Evolutionary conservation across 1,140 invertebrate genomes (phyloP).

Genomic region (Zaprionus camerounensis): DNA sequence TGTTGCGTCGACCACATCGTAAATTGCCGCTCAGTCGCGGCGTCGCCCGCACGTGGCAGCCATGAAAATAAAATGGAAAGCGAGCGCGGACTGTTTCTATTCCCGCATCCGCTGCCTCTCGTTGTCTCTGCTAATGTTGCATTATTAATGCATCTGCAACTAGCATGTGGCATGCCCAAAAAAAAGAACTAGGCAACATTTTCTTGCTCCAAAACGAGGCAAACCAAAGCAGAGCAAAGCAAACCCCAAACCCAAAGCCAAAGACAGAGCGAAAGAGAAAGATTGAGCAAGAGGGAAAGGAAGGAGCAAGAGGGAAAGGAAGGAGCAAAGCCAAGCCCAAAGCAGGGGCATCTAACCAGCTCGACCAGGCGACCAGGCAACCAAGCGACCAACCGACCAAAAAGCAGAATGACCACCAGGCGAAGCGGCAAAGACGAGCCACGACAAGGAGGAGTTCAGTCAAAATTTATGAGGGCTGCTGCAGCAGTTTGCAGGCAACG

Average conservation of each 20-base stretch:
- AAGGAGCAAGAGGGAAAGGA: no score
- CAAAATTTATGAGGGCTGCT: background rate
- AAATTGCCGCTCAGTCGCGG: slow-evolving; percentile 70
- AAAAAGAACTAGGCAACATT: slow-evolving; percentile 12
- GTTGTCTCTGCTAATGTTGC: slow-evolving; percentile 63
- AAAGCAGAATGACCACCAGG: slow-evolving; percentile 34
- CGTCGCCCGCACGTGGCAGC: slow-evolving; percentile 60
- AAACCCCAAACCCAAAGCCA: slow-evolving; percentile 1
- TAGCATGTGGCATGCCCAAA: slow-evolving; percentile 28
- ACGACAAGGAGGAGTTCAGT: background rate
- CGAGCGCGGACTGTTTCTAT: background rate
- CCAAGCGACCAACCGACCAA: slow-evolving; percentile 8
- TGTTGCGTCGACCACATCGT: slow-evolving; percentile 71
- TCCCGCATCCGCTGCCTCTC: background rate
- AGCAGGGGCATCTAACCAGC: slow-evolving; percentile 4
- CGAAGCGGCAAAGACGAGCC: slow-evolving; percentile 14
- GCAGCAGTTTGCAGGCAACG: background rate
- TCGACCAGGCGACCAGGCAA: background rate
- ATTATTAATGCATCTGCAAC: slow-evolving; percentile 77
- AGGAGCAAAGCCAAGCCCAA: background rate
- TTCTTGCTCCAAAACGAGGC: background rate
- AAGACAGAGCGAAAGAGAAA: background rate
- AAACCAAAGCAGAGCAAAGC: background rate
- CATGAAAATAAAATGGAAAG: slow-evolving; percentile 54
- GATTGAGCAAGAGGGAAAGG: no score